These are phyloP conservation scores for Corbicula japonica DNA, from an alignment of 2,888 invertebrate species.

Conservation along the genomic window DNA sequence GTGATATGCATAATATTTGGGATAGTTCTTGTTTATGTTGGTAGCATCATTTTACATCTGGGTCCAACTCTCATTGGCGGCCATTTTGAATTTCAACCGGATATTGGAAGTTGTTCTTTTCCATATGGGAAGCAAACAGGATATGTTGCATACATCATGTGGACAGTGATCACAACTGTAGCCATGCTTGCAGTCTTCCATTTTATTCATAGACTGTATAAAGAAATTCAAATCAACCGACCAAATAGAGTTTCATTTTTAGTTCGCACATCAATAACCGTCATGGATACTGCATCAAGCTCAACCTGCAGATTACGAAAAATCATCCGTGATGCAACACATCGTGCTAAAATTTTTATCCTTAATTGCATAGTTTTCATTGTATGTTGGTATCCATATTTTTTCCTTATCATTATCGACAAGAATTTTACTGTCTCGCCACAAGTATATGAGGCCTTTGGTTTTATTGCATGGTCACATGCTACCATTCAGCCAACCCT, in stretches of 20 bases:
- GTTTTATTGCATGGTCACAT: constrained; percentile 86
- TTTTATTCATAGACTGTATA: constrained; percentile 85
- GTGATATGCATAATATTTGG: constrained; percentile 86
- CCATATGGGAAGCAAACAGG: constrained; percentile 84
- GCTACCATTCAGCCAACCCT: constrained; percentile 85
- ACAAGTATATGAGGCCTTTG: constrained; percentile 85
- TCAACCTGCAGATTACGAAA: constrained; percentile 76
- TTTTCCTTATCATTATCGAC: constrained; percentile 84
- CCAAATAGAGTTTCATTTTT: constrained; percentile 83
- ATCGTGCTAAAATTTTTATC: constrained; percentile 85
- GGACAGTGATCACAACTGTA: constrained; percentile 85
- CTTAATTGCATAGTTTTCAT: constrained; percentile 82
- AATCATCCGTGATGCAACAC: constrained; percentile 82
- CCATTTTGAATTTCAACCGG: constrained; percentile 85
- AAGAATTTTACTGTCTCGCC: constrained; percentile 83
- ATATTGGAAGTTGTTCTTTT: constrained; percentile 86
- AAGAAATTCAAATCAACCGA: constrained; percentile 84
- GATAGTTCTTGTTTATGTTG: constrained; percentile 85
- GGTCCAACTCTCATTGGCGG: constrained; percentile 87
- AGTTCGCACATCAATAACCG: constrained; percentile 83
- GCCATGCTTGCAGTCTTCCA: constrained; percentile 83
- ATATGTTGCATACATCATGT: constrained; percentile 86
- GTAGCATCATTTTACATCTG: constrained; percentile 85
- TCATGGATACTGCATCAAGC: constrained; percentile 75
- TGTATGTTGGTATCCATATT: constrained; percentile 86